These are phyloP conservation scores for Pilophorus perplexus DNA, from an alignment of 2,888 invertebrate genomes.

Conservation along the genomic window DNA sequence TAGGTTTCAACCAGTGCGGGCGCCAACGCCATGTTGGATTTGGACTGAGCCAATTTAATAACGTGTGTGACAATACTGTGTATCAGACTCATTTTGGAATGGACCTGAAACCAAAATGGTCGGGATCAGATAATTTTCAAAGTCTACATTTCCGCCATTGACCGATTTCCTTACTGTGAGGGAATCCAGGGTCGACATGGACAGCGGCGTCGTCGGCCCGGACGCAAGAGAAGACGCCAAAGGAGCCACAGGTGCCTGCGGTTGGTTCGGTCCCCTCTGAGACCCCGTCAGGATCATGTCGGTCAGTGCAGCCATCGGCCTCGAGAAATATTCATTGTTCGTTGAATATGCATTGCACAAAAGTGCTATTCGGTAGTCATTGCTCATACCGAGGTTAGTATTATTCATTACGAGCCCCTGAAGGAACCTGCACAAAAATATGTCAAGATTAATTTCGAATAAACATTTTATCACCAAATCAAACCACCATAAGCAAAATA, in stretches of 20 bases:
- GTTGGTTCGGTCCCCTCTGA: constrained; percentile 47
- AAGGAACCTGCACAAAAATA: constrained; percentile 62
- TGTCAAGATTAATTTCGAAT: too few species aligned
- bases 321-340: constrained; percentile 83
- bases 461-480: too few species aligned
- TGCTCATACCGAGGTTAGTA: constrained; percentile 68
- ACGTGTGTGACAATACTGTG: constrained; percentile 84
- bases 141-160: too few species aligned
- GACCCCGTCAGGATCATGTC: constrained; percentile 71
- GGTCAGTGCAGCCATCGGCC: constrained; percentile 88
- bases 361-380: constrained; percentile 86
- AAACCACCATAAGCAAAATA: too few species aligned
- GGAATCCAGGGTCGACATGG: constrained; percentile 90
- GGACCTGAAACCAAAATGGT: constrained; percentile 53
- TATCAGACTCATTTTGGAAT: constrained; percentile 91
- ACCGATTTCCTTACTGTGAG: constrained; percentile 58
- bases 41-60: constrained; percentile 83
- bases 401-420: constrained; percentile 78
- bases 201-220: constrained; percentile 77
- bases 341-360: constrained; percentile 95
- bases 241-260: constrained; percentile 54
- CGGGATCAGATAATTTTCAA: too few species aligned
- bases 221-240: constrained; percentile 56
- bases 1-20: constrained; percentile 95
- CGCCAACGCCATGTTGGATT: constrained; percentile 77